Conservation (phyloP, 53 echinoderm and acorn worm genomes). For the Actinopyga echinites region DNA sequence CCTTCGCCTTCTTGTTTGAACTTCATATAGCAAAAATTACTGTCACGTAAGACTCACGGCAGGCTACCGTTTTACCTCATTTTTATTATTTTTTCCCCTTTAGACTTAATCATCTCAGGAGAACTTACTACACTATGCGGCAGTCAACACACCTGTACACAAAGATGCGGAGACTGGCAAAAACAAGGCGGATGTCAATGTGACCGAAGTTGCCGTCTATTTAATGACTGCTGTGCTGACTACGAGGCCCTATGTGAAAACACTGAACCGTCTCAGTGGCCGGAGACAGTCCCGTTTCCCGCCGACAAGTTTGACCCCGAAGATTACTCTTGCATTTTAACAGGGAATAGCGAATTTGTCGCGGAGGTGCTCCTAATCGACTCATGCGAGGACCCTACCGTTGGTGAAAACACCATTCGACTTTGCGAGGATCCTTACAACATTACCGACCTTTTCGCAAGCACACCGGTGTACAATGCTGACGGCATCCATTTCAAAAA, state of each 20-base stretch:
- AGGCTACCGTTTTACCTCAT: too few species aligned
- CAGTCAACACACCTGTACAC: constrained; percentile 32
- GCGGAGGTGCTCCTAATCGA: constrained; percentile 28
- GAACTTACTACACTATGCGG: constrained; percentile 36
- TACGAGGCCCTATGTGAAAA: constrained; percentile 9
- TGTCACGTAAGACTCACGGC: too few species aligned
- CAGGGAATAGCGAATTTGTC: background rate
- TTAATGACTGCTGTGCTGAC: constrained; percentile 57
- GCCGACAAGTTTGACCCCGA: background rate
- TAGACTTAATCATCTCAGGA: constrained; percentile 27
- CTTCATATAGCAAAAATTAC: too few species aligned
- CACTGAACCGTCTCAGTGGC: background rate
- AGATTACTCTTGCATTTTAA: background rate
- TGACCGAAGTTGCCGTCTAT: constrained; percentile 16
- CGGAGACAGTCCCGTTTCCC: background rate
- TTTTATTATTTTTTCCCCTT: background rate
- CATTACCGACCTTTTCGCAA: constrained; percentile 58
- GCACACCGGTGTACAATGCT: constrained; percentile 61
- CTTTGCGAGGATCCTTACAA: constrained; percentile 39
- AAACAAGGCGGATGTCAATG: constrained; percentile 40
- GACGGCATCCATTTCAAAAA: constrained; percentile 61
- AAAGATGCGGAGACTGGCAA: constrained; percentile 45
- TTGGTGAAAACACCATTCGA: background rate
- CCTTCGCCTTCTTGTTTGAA: too few species aligned
- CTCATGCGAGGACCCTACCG: background rate